phyloP scores from a whole-genome alignment of 2,888 invertebrate species.

The Mesorhabditis spiculigera region DNA sequence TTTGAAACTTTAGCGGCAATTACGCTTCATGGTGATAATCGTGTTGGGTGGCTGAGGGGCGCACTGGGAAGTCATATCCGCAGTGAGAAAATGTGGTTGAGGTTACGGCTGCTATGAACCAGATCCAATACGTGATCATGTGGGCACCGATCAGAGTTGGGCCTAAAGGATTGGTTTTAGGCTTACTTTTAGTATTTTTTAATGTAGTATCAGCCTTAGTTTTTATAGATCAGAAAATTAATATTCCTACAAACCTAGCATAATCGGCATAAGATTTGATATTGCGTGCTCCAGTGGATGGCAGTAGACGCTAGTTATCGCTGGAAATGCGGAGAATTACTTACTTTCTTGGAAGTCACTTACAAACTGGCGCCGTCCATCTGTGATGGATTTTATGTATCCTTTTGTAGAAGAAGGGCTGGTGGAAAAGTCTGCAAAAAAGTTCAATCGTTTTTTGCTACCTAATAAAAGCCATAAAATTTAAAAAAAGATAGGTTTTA shows the following conservation, averaged over 20 bases:
- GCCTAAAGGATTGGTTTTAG: conserved; percentile 53
- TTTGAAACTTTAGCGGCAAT: conserved; percentile 19
- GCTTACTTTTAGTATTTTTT: conserved; percentile 6
- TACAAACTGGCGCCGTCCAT: conserved; percentile 80
- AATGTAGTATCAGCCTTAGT: not conserved
- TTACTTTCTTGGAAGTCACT: conserved; percentile 11
- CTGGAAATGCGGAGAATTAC: conserved; percentile 19
- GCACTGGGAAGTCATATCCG: conserved; percentile 80
- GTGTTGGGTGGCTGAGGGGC: conserved; percentile 80
- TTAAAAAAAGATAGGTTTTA: conserved; percentile 50
- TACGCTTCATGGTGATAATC: conserved; percentile 81
- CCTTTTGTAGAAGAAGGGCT: conserved; percentile 73
- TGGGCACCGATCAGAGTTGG: conserved; percentile 70
- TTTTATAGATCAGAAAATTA: not conserved
- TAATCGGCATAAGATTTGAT: conserved; percentile 75
- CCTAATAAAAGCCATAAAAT: not conserved
- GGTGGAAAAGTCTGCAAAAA: conserved; percentile 71
- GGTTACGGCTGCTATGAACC: conserved; percentile 73
- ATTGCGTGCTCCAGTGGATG: conserved; percentile 59
- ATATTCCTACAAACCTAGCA: conserved; percentile 60
- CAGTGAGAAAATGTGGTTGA: conserved; percentile 79
- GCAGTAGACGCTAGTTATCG: conserved; percentile 39
- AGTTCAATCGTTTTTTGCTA: conserved; percentile 12
- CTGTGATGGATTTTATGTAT: conserved; percentile 84
- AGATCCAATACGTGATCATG: conserved; percentile 69